A percentile compares a stretch with the other conserved stretches of the same genome.
These are phyloP conservation scores for Torymus texanus DNA, from an alignment of 2,888 invertebrate species.

Conservation along the genomic window DNA sequence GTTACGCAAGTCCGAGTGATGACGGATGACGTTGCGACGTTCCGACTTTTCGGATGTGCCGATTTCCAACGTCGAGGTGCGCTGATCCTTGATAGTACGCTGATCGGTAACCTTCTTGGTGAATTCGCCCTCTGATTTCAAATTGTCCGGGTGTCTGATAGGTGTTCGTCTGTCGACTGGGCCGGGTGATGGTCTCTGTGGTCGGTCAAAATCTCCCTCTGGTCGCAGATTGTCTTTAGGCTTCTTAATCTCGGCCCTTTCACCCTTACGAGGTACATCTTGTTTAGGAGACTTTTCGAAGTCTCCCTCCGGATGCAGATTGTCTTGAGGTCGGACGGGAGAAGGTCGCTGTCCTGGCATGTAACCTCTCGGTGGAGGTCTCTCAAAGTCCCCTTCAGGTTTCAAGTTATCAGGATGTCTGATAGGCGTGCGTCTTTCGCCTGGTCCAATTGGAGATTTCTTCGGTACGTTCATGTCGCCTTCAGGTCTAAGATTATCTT, in stretches of 20 bases:
- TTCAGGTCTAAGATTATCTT: constrained; percentile 70
- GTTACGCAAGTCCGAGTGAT: constrained; percentile 36
- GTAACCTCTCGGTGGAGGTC: constrained; percentile 74
- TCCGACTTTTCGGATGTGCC: constrained; percentile 70
- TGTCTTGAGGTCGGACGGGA: constrained; percentile 76
- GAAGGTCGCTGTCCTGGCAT: constrained; percentile 76
- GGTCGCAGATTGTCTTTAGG: constrained; percentile 74
- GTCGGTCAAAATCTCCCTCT: constrained; percentile 75
- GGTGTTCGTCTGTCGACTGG: constrained; percentile 74
- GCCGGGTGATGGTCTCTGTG: constrained; percentile 71
- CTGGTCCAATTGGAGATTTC: constrained; percentile 73
- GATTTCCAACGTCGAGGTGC: constrained; percentile 49
- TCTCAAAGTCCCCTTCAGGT: constrained; percentile 79
- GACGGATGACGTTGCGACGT: constrained; percentile 40
- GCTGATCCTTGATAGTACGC: constrained; percentile 76
- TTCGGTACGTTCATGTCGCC: constrained; percentile 70
- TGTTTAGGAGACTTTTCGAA: constrained; percentile 76
- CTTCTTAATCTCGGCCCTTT: constrained; percentile 62
- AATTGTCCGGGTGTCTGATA: constrained; percentile 75
- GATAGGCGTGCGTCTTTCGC: constrained; percentile 77
- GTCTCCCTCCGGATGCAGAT: constrained; percentile 76
- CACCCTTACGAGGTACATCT: constrained; percentile 72
- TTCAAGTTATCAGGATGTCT: constrained; percentile 77
- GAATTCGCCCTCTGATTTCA: constrained; percentile 78
- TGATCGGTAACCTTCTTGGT: constrained; percentile 74